Base-by-base conservation (phyloP, 1,140 invertebrate species). In the Chlorops oryzae region DNA sequence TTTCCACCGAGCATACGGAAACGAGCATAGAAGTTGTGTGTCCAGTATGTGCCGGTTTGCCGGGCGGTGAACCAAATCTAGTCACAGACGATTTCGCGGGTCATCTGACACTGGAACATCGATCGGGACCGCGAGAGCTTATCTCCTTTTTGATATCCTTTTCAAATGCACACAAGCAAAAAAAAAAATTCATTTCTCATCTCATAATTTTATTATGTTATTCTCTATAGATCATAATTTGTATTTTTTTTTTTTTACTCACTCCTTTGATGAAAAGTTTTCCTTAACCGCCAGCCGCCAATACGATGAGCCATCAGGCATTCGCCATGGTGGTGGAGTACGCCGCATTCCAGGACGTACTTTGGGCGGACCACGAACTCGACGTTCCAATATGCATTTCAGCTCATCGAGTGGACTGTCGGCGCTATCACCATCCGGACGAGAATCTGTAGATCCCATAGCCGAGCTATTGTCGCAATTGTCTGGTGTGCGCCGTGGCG, bases 51-150 rank as follows among this genome's bases (percentile, higher is more conserved):
- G 94, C 94, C 40, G 88, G 92, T 47, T 79, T 92, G 72, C 92
- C 92, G 47, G 92, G 92, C 59, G 93, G 92, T 25, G 96, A 98
- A 74, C 93, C 95, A 50, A 98, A 97, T 79, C 84, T 95, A 70
- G 88, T 96, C 64, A 96, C 94, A 55, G 93, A 98, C 79, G 95
- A 98, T 78, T 96, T 98, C 78, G 86, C 92, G 59, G 90, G 90
- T 63, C 95, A 98, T 81, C 81, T 98, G 61, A 92, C 88, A 58
- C 74, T 96, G 55, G 93, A 98, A 70, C 95, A 98, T 78, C 83
- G 90, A 62, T 87, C 83, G 65, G 87, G 87, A 68, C 84, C 86
- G 54, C 80, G 88, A 69, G 88, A 91, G 77, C 78, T 91, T 62
- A 90, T 91, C 70, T 90, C 87, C 59, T 90, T 91, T 80, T 73